Evolutionary conservation across 2,888 invertebrate genomes (phyloP).

Genomic region (Halictus quadricinctus): DNA sequence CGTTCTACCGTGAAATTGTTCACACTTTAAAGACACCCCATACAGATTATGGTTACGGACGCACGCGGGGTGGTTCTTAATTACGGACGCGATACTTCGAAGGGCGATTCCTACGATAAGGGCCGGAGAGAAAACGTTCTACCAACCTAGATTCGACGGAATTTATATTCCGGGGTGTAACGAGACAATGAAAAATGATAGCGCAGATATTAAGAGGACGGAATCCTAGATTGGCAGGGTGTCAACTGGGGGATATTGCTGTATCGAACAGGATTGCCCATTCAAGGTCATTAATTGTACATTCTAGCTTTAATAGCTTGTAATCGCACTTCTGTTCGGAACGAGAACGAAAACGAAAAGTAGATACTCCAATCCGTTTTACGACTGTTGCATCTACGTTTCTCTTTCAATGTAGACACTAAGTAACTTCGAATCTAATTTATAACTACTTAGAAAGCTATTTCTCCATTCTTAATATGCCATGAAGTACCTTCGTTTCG

Average conservation of each 20-base stretch:
- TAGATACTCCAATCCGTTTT: not conserved
- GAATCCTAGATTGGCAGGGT: not conserved
- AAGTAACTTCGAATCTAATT: not conserved
- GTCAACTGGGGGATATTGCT: not conserved
- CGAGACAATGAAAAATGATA: constrained; percentile 10
- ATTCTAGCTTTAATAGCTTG: not conserved
- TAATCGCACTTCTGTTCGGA: not conserved
- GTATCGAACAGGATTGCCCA: not conserved
- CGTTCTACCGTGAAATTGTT: not conserved
- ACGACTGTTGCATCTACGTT: not conserved
- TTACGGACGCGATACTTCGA: constrained; percentile 7
- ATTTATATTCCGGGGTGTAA: constrained; percentile 2
- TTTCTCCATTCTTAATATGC: not conserved
- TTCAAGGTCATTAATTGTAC: not conserved
- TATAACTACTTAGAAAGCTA: not conserved
- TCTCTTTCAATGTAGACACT: not conserved
- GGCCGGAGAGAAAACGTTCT: not conserved
- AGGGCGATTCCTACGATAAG: constrained; percentile 10
- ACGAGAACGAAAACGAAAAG: not conserved
- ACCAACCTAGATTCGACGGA: not conserved
- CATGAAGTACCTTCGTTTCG: not conserved
- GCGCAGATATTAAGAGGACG: not conserved
- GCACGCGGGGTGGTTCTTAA: constrained; percentile 2
- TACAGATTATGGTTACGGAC: not conserved
- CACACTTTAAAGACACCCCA: not conserved